These are phyloP conservation scores for Drosophila parvula DNA, from an alignment of 1,140 invertebrate species.

Conservation along the genomic window DNA sequence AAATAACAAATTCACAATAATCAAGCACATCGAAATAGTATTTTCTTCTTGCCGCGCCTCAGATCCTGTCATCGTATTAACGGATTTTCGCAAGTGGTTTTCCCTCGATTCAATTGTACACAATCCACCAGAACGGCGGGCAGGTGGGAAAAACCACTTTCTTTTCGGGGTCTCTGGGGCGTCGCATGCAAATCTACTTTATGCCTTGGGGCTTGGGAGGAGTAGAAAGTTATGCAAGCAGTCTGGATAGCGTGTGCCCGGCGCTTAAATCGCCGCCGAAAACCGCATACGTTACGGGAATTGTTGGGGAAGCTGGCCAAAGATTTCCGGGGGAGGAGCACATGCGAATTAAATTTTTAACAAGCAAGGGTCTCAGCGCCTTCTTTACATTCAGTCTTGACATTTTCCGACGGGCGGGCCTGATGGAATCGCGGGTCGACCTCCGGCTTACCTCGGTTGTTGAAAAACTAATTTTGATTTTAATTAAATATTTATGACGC, in stretches of 20 bases:
- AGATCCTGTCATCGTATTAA: slow-evolving; percentile 22
- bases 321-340: slow-evolving; percentile 21
- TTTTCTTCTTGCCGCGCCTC: not conserved
- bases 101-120: slow-evolving; percentile 21
- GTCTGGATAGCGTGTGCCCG: slow-evolving; percentile 54
- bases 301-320: slow-evolving; percentile 16
- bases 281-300: slow-evolving; percentile 41
- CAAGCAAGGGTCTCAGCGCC: slow-evolving; percentile 26
- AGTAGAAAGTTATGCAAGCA: slow-evolving; percentile 56
- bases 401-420: slow-evolving; percentile 12
- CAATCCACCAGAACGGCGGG: not conserved
- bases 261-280: slow-evolving; percentile 57
- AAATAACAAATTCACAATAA: not conserved
- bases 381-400: slow-evolving; percentile 47
- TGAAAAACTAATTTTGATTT: slow-evolving; percentile 78
- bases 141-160: slow-evolving; percentile 12
- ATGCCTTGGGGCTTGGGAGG: slow-evolving; percentile 12
- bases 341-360: slow-evolving; percentile 72
- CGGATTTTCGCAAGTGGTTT: slow-evolving; percentile 23
- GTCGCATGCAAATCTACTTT: slow-evolving; percentile 73
- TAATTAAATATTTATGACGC: slow-evolving; percentile 78
- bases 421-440: slow-evolving; percentile 33
- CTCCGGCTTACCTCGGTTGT: slow-evolving; percentile 15
- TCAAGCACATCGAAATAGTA: not conserved
- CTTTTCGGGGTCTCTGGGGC: slow-evolving; percentile 46